These are phyloP conservation scores for Lagodon rhomboides DNA, from an alignment of 2,797 vertebrate species.

Conservation along the genomic window DNA sequence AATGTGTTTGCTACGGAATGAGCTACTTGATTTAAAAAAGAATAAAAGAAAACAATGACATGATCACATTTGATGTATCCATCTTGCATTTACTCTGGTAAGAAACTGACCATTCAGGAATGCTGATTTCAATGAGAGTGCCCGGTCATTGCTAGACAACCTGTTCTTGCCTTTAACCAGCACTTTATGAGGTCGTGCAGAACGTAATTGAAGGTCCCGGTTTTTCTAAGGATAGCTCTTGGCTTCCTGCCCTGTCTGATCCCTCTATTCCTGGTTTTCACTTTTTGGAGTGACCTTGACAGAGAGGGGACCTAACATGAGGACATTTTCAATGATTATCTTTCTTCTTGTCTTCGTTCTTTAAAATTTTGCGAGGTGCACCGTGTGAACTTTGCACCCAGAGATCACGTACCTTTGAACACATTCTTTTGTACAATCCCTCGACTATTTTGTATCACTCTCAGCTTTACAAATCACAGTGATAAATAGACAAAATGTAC, in stretches of 20 bases:
- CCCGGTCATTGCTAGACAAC: conserved; percentile 16
- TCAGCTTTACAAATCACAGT: background rate
- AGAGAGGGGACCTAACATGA: background rate
- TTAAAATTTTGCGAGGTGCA: background rate
- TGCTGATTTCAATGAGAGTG: conserved; percentile 11
- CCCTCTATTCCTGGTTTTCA: conserved; percentile 47
- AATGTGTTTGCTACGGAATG: background rate
- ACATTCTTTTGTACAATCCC: too few relatives aligned
- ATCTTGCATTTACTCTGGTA: background rate
- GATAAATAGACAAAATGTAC: background rate
- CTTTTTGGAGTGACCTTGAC: conserved; percentile 54
- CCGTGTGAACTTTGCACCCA: background rate
- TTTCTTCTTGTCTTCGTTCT: background rate
- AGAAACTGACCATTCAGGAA: background rate
- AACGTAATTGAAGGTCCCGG: conserved; percentile 51
- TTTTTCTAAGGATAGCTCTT: conserved; percentile 63
- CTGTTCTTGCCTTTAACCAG: conserved; percentile 45
- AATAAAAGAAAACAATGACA: background rate
- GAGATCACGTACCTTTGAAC: background rate
- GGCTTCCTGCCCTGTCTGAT: conserved; percentile 38
- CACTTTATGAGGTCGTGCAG: conserved; percentile 57
- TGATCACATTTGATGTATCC: background rate
- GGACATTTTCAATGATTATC: background rate
- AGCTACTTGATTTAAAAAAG: background rate
- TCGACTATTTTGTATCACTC: too few relatives aligned